Percentiles rank a stretch among this genome's conserved stretches.
Conservation (phyloP, 1,140 invertebrate species). For the Melanaphis sacchari region DNA sequence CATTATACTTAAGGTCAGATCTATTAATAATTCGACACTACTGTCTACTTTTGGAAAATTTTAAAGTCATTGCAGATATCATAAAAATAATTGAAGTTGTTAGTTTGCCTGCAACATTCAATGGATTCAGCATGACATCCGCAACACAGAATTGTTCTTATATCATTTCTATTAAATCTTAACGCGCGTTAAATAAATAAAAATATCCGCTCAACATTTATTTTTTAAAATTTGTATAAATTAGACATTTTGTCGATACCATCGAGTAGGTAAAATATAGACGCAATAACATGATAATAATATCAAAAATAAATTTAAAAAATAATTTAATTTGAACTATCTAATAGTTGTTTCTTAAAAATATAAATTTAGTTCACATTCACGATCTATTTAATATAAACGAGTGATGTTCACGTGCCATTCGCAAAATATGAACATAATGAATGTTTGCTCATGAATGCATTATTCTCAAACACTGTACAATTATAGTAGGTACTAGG, state of each 20-base stretch:
- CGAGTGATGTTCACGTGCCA: too few species aligned
- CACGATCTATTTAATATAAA: not conserved
- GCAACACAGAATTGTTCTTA: not conserved
- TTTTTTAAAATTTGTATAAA: too few species aligned
- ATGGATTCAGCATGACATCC: not conserved
- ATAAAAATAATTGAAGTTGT: not conserved
- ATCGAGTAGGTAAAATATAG: not conserved
- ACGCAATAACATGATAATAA: not conserved
- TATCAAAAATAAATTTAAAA: not conserved
- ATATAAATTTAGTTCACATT: not conserved
- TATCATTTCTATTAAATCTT: too few species aligned
- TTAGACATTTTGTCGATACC: too few species aligned
- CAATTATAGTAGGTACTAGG: not conserved
- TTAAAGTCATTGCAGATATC: too few species aligned
- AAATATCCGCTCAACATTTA: too few species aligned
- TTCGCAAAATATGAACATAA: not conserved
- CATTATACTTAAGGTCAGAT: too few species aligned
- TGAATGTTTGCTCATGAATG: not conserved
- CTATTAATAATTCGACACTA: too few species aligned
- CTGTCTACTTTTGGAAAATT: too few species aligned
- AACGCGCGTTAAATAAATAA: too few species aligned
- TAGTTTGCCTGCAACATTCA: not conserved
- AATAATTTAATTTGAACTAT: not conserved
- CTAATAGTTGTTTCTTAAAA: not conserved
- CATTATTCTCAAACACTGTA: not conserved